phyloP scores from a whole-genome alignment of 2,113 vertebrate species.

The Triplophysa tibetana region DNA sequence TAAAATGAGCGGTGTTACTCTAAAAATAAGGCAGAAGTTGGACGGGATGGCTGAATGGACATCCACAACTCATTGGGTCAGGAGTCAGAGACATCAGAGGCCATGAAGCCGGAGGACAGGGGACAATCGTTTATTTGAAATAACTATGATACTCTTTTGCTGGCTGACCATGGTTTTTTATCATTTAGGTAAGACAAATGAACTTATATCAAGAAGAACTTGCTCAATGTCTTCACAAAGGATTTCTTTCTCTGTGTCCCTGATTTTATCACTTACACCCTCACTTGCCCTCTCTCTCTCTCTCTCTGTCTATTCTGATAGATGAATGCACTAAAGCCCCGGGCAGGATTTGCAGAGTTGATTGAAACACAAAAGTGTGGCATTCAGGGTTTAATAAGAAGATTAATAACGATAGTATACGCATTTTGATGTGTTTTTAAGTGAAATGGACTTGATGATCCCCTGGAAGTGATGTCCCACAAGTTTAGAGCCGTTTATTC shows the following conservation, averaged over 20 bases:
- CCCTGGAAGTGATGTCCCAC: conserved; percentile 34
- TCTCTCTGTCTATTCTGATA: conserved; percentile 26
- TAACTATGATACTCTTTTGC: no score
- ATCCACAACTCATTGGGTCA: conserved; percentile 72
- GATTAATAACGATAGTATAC: conserved; percentile 70
- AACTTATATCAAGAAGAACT: not conserved
- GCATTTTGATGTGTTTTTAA: conserved; percentile 66
- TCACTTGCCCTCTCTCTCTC: not conserved
- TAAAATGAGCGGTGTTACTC: conserved; percentile 88
- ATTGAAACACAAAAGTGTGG: conserved; percentile 74
- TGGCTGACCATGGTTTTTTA: no score
- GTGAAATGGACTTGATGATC: conserved; percentile 60
- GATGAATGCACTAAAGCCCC: conserved; percentile 58
- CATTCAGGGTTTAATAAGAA: conserved; percentile 74
- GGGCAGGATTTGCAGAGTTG: conserved; percentile 66
- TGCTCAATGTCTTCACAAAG: not conserved
- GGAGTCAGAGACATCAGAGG: conserved; percentile 58
- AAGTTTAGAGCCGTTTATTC: conserved; percentile 49
- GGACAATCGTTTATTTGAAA: not conserved
- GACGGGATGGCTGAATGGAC: conserved; percentile 77
- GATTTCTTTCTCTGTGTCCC: conserved; percentile 13
- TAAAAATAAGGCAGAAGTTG: conserved; percentile 82
- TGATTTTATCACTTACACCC: not conserved
- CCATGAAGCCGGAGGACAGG: not conserved
- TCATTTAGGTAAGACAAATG: not conserved